A percentile compares a stretch with the other conserved stretches of the same genome.
Evolutionary conservation across 2,797 vertebrate species (phyloP).

Genomic region (Synanceia verrucosa): DNA sequence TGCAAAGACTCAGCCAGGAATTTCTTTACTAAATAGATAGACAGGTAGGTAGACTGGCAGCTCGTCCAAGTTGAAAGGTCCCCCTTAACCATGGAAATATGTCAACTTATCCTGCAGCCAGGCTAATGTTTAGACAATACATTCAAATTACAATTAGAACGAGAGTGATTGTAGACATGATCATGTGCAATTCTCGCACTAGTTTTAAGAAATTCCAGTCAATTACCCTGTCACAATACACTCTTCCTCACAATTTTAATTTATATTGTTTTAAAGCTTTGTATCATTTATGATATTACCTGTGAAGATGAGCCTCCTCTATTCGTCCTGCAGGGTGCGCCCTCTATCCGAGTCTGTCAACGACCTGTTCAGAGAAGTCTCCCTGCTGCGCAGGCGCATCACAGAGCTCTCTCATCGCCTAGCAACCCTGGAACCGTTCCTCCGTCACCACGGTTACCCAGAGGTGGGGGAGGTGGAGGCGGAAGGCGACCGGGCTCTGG

Average conservation of each 20-base stretch:
- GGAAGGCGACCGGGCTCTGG: constrained; percentile 16
- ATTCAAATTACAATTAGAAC: background rate
- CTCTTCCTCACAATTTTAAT: background rate
- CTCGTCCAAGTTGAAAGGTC: too few species aligned
- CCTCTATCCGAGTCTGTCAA: constrained; percentile 89
- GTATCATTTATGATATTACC: background rate
- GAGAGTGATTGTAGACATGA: background rate
- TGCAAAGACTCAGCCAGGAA: too few species aligned
- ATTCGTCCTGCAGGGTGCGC: constrained; percentile 83
- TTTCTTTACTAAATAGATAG: too few species aligned
- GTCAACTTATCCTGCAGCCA: background rate
- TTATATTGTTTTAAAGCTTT: too few species aligned
- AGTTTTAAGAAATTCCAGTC: background rate
- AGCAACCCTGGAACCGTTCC: constrained; percentile 84
- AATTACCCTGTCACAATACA: background rate
- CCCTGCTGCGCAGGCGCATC: constrained; percentile 87
- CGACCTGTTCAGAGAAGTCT: constrained; percentile 90
- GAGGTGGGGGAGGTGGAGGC: constrained; percentile 43
- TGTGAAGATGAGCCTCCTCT: constrained; percentile 31
- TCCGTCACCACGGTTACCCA: constrained; percentile 85
- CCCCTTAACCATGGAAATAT: too few species aligned
- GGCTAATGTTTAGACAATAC: background rate
- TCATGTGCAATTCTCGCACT: background rate
- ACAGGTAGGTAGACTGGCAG: too few species aligned
- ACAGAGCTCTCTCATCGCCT: constrained; percentile 88